Evolutionary conservation across 2,888 invertebrate species (phyloP).

Genomic region (Lysandra bellargus): DNA sequence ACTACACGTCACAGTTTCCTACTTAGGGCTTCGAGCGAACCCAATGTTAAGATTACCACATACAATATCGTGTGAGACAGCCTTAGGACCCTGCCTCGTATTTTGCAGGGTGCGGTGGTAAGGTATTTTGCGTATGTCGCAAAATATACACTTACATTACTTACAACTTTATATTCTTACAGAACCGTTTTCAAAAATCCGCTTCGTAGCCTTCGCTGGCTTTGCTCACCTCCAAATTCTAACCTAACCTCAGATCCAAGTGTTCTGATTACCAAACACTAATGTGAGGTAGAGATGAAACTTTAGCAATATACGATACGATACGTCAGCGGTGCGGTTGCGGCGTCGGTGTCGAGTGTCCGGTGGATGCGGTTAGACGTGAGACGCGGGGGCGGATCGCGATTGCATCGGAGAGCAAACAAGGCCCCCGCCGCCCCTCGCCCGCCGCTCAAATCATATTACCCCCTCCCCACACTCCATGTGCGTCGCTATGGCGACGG

Average conservation of each 20-base stretch:
- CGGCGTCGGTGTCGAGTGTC: conserved; percentile 65
- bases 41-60: too few relatives aligned
- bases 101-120: background rate
- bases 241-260: background rate
- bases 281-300: background rate
- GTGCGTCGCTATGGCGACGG: conserved; percentile 85
- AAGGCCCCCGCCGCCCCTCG: conserved; percentile 72
- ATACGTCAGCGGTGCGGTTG: conserved; percentile 49
- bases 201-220: too few relatives aligned
- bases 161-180: too few relatives aligned
- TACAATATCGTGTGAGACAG: background rate
- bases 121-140: too few relatives aligned
- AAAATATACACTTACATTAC: too few relatives aligned
- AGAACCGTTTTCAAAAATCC: too few relatives aligned
- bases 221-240: background rate
- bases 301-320: conserved; percentile 49
- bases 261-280: background rate
- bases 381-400: conserved; percentile 68
- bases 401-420: conserved; percentile 81
- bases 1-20: background rate
- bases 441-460: conserved; percentile 78
- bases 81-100: background rate
- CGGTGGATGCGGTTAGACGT: conserved; percentile 78
- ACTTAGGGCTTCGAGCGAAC: background rate
- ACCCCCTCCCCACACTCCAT: conserved; percentile 77